phyloP scores from a whole-genome alignment of 2,888 invertebrate species.

The Odontocerum albicorne region DNA sequence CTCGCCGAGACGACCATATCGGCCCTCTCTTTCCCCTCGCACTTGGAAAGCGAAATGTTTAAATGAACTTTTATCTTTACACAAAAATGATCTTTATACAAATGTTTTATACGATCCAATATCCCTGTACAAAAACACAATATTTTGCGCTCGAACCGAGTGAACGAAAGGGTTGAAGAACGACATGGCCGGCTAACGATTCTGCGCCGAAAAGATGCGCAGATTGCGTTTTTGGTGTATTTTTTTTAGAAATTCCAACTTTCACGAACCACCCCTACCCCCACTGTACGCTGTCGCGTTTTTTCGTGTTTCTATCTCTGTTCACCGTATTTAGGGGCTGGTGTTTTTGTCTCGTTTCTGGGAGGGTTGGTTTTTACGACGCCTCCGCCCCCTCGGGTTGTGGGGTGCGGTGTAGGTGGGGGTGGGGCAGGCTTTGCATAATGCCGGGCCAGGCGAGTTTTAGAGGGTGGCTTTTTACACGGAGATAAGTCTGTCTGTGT shows the following conservation, averaged over 20 bases:
- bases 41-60: conserved; percentile 15
- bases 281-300: conserved; percentile 15
- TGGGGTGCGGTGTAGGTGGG: conserved; percentile 12
- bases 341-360: conserved; percentile 17
- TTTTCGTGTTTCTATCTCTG: conserved; percentile 22
- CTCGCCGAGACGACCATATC: conserved; percentile 12
- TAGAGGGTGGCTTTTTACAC: conserved; percentile 33
- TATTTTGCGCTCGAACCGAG: conserved; percentile 13
- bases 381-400: conserved; percentile 1
- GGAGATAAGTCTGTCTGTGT: conserved; percentile 23
- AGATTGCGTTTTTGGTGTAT: conserved; percentile 62
- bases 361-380: conserved; percentile 32
- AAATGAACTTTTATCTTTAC: neutral
- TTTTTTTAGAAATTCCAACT: conserved; percentile 43
- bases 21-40: conserved; percentile 22
- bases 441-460: conserved; percentile 36
- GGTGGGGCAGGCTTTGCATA: conserved; percentile 34
- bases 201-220: conserved; percentile 63
- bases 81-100: conserved; percentile 12
- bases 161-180: conserved; percentile 25
- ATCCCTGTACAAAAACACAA: conserved; percentile 8
- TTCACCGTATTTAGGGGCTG: neutral
- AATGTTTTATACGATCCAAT: neutral
- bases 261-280: conserved; percentile 12
- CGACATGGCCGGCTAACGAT: conserved; percentile 47